Conservation (phyloP, 2,797 vertebrate genomes). For the Tapirus indicus region DNA sequence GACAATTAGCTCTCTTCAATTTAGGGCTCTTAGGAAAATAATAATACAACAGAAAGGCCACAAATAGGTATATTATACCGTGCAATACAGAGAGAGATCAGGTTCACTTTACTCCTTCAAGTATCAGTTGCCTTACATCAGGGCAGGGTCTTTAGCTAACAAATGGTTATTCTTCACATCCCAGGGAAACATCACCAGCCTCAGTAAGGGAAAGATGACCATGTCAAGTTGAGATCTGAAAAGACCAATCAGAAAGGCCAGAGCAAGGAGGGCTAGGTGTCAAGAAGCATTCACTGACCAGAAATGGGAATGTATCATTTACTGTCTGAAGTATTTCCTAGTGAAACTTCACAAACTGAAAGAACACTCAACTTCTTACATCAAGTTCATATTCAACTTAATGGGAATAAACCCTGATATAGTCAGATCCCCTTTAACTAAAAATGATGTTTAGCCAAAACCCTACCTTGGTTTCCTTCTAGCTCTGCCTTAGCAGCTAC, state of each 20-base stretch:
- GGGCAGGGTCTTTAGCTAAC: neutral
- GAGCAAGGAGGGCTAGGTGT: neutral
- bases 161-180: neutral
- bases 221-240: neutral
- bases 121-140: neutral
- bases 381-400: neutral
- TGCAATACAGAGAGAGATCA: neutral
- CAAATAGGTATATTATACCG: neutral
- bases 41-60: neutral
- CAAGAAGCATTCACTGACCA: neutral
- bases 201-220: neutral
- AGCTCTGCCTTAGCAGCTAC: neutral
- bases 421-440: neutral
- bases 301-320: neutral
- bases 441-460: conserved; percentile 31
- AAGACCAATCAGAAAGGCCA: neutral
- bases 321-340: neutral
- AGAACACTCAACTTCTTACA: neutral
- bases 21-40: neutral
- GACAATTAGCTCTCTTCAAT: neutral
- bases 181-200: neutral
- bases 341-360: neutral
- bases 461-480: neutral
- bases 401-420: neutral
- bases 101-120: neutral